phyloP scores from a whole-genome alignment of 2,113 vertebrate genomes.

The Bubo bubo region DNA sequence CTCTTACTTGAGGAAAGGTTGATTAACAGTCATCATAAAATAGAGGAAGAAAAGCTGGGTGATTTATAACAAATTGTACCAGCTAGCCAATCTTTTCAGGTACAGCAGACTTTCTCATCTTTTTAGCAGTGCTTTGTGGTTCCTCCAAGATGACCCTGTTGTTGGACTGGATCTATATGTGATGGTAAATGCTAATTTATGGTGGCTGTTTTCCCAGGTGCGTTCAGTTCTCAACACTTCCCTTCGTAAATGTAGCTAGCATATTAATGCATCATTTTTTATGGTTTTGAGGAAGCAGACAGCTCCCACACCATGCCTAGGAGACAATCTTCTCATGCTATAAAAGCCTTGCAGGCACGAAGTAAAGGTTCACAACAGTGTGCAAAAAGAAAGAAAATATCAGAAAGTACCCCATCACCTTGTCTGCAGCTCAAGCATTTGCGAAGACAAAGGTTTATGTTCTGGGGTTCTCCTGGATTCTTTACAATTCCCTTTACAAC shows the following conservation, averaged over 20 bases:
- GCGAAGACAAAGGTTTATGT: background rate
- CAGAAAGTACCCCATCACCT: background rate
- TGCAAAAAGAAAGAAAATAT: background rate
- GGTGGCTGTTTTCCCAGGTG: background rate
- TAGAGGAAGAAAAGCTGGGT: background rate
- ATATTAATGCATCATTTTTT: constrained; percentile 14
- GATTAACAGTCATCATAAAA: background rate
- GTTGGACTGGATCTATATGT: constrained; percentile 4
- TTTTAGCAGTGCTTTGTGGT: background rate
- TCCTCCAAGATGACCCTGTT: background rate
- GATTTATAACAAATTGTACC: background rate
- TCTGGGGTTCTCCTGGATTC: background rate
- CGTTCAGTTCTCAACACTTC: background rate
- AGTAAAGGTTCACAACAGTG: background rate
- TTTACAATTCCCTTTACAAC: background rate
- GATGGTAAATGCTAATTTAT: constrained; percentile 37
- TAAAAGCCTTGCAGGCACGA: background rate
- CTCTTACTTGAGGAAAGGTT: background rate
- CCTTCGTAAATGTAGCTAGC: constrained; percentile 6
- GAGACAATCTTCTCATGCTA: background rate
- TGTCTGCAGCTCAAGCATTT: background rate
- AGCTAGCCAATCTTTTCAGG: background rate
- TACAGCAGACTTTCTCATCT: background rate
- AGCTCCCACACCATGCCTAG: background rate
- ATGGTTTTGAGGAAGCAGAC: background rate